Base-by-base conservation (phyloP, 2,797 vertebrate species). In the Tympanoctomys barrerae region DNA sequence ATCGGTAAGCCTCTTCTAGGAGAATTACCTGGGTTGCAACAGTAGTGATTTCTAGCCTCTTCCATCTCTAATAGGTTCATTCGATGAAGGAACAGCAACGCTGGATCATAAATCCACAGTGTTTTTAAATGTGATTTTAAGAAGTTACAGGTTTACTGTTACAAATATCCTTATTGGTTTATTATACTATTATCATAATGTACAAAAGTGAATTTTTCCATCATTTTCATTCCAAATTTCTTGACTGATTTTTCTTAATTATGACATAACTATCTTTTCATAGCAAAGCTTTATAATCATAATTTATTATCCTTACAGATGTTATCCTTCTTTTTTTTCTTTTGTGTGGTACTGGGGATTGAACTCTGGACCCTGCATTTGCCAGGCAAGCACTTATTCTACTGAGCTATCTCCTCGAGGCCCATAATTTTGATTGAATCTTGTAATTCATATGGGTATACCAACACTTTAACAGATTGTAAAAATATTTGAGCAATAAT, bases 171-270 rank as follows among this genome's bases (percentile, higher is more conserved):
- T 33, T 21, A 89, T 52, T 12, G 19, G 16, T 71, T 73, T 11
- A 61, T 52, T 73, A 82, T 57, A 39, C 71, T 57, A 89, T 36
- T 61, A 26, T 46, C 61, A 62, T 82, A 87, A 83, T 42, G 83
- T 82, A 89, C 28, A 94, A 80, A 96, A 70, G 19, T 28, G 26
- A 93, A 89, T 77, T 82, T 82, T 91, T 91, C 46, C 39, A 77
- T 24, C 31, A 61, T 79, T 82, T 95, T 75, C n/a, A 89, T n/a
- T 77, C 24, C 28, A 80, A 64, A 22, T 66, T 79, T 78, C 36
- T 61, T 86, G 22, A 88, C 52, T 36, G n/a, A 62, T 10, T 80
- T 42, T 52, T 87, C 14, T 81, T 61, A 94, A 83, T 92, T 92
- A 80, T 87, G 70, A 93, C 42, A 91, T 2, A 83, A 94, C 11